phyloP scores from a whole-genome alignment of 1,140 invertebrate genomes.

The Ips nitidus region DNA sequence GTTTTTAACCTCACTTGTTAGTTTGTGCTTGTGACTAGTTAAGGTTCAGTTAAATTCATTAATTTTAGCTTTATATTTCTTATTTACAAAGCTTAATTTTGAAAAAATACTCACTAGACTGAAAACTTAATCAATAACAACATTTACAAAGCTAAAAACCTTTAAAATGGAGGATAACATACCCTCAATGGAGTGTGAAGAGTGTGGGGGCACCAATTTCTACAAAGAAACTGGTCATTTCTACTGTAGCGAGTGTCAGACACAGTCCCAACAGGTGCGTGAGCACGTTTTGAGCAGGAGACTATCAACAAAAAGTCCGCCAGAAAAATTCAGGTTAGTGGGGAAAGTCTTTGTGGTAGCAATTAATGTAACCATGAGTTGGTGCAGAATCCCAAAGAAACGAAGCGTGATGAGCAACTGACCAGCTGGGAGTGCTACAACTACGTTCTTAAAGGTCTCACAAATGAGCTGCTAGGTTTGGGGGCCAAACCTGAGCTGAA shows the following conservation, averaged over 20 bases:
- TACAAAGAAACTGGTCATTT: constrained; percentile 56
- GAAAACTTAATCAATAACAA: too few relatives aligned
- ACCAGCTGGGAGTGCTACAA: constrained; percentile 70
- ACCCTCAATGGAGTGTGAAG: constrained; percentile 44
- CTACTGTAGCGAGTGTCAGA: constrained; percentile 59
- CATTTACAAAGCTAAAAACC: too few relatives aligned
- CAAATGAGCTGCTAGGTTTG: constrained; percentile 61
- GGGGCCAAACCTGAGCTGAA: constrained; percentile 61
- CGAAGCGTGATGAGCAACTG: constrained; percentile 50
- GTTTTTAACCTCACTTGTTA: too few relatives aligned
- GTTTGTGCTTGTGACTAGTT: too few relatives aligned
- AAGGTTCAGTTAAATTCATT: too few relatives aligned
- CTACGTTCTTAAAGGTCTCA: constrained; percentile 61
- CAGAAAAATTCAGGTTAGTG: constrained; percentile 32
- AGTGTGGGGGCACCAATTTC: constrained; percentile 56
- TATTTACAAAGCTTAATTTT: too few relatives aligned
- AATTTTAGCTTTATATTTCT: too few relatives aligned
- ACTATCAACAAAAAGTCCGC: constrained; percentile 25
- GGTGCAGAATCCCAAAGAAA: constrained; percentile 11
- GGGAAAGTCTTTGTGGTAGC: constrained; percentile 9
- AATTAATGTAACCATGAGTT: constrained; percentile 5
- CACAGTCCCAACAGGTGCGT: constrained; percentile 55
- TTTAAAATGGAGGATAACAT: constrained; percentile 10
- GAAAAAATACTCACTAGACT: too few relatives aligned
- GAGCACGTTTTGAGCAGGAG: constrained; percentile 50